Evolutionary conservation across 2,113 vertebrate species (phyloP).

Genomic region (Speoplatyrhinus poulsoni): DNA sequence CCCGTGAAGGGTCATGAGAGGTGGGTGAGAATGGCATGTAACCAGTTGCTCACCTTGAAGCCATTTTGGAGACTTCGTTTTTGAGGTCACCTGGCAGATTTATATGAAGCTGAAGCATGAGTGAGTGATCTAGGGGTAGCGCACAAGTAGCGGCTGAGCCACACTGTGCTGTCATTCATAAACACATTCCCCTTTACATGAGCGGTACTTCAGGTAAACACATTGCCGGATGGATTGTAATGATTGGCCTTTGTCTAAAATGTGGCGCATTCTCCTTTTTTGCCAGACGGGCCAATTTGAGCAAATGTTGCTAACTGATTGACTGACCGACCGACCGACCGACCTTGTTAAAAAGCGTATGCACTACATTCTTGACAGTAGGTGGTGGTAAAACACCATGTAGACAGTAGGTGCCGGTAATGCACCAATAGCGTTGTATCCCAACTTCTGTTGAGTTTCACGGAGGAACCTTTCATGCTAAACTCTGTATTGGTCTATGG

Average conservation of each 20-base stretch:
- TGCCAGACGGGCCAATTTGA: background rate
- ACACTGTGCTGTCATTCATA: background rate
- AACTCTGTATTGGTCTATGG: no score
- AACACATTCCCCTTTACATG: conserved; percentile 37
- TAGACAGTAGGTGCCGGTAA: no score
- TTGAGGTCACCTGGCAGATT: background rate
- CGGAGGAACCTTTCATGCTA: no score
- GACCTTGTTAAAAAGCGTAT: no score
- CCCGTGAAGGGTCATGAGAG: background rate
- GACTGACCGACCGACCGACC: no score
- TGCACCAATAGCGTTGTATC: no score
- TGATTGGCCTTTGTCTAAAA: conserved; percentile 54
- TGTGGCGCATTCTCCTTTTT: conserved; percentile 13
- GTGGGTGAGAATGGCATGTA: conserved; percentile 8
- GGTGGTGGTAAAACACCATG: no score
- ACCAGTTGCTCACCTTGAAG: conserved; percentile 6
- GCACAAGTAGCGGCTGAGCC: conserved; percentile 61
- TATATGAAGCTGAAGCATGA: no score
- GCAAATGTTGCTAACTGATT: no score
- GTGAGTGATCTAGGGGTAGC: background rate
- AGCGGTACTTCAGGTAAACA: conserved; percentile 47
- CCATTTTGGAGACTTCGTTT: conserved; percentile 3
- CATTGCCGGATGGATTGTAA: conserved; percentile 55
- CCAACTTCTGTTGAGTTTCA: no score
- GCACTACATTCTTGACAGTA: no score